Conservation (phyloP, 2,113 vertebrate genomes). For the Erythrocercus mccallii region DNA sequence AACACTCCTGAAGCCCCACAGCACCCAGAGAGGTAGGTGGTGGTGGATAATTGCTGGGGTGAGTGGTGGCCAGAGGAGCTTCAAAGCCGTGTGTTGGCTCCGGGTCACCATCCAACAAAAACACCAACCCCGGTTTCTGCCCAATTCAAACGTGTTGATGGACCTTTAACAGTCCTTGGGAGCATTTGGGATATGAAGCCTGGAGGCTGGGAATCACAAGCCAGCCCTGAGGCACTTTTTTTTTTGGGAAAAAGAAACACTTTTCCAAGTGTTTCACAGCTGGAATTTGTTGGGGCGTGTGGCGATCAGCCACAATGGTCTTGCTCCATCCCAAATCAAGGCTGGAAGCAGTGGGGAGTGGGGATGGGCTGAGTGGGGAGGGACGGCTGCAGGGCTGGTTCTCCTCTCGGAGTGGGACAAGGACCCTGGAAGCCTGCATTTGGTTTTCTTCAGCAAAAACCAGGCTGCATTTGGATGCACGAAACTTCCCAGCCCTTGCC, state of each 20-base stretch:
- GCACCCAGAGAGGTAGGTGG: neutral
- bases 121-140: neutral
- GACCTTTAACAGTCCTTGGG: neutral
- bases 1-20: neutral
- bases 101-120: neutral
- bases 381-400: neutral
- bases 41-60: neutral
- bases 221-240: neutral
- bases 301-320: neutral
- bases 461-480: neutral
- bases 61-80: neutral
- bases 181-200: neutral
- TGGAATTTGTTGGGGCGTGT: neutral
- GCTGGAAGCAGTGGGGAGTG: neutral
- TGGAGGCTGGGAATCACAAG: neutral
- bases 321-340: neutral
- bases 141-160: neutral
- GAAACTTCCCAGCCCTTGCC: neutral
- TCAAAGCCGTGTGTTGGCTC: neutral
- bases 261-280: neutral
- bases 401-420: neutral
- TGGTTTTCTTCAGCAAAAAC: neutral
- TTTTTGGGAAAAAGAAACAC: neutral
- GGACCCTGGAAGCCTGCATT: accelerated
- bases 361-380: neutral